A percentile compares a stretch with the other conserved stretches of the same genome.
phyloP scores from a whole-genome alignment of 92 coral and sea anemone genomes.

The Epizoanthus ramosus region DNA sequence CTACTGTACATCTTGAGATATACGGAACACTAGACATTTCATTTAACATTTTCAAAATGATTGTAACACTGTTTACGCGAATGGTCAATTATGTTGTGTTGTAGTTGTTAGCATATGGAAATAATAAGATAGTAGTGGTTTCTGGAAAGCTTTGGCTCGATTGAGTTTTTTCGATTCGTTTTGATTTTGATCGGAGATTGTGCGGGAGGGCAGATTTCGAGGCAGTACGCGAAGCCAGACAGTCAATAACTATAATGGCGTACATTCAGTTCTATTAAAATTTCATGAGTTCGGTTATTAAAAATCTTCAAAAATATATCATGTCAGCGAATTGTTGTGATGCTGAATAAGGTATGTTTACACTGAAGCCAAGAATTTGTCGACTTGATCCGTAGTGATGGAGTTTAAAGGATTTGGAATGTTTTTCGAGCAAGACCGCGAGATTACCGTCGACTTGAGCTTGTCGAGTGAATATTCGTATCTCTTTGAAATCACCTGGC shows the following conservation, averaged over 20 bases:
- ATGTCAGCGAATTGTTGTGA: constrained; percentile 65
- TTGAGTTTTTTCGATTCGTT: constrained; percentile 11
- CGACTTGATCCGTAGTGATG: constrained; percentile 31
- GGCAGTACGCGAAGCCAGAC: constrained; percentile 5
- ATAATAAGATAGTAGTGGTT: constrained; percentile 20
- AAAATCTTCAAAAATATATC: constrained; percentile 76
- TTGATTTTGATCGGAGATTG: constrained; percentile 30
- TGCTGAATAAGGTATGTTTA: constrained; percentile 67
- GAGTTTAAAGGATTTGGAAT: constrained; percentile 27
- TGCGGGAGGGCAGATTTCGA: background rate
- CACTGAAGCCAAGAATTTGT: constrained; percentile 42
- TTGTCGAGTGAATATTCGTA: constrained; percentile 9
- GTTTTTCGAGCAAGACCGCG: constrained; percentile 21
- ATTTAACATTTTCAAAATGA: constrained; percentile 63
- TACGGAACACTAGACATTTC: constrained; percentile 38
- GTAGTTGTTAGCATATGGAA: constrained; percentile 17
- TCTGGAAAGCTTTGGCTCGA: constrained; percentile 17
- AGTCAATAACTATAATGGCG: constrained; percentile 50
- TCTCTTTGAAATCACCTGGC: constrained; percentile 66
- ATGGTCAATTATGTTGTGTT: constrained; percentile 53
- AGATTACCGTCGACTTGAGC: constrained; percentile 27
- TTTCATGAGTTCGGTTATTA: constrained; percentile 87
- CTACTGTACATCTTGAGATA: constrained; percentile 46
- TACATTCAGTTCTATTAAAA: constrained; percentile 71
- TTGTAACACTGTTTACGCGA: constrained; percentile 67